Evolutionary conservation across 2,888 invertebrate species (phyloP).

Genomic region (Hydriomena furcata): DNA sequence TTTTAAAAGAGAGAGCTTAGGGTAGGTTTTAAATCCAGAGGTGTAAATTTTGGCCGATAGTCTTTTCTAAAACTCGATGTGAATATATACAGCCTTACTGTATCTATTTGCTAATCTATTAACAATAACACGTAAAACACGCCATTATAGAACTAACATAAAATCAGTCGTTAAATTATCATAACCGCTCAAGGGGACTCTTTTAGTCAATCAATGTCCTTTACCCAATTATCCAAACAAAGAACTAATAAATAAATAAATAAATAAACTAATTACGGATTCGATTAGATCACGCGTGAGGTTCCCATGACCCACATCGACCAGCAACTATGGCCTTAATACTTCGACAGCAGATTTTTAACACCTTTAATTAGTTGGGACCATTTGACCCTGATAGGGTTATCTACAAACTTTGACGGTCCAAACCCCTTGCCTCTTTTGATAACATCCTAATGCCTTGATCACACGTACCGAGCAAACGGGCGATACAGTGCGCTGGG

Average conservation of each 20-base stretch:
- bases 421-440: too few relatives aligned
- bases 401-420: too few relatives aligned
- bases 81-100: too few relatives aligned
- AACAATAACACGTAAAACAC: too few relatives aligned
- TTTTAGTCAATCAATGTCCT: conserved; percentile 59
- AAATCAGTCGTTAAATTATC: conserved; percentile 10
- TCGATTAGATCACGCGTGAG: conserved; percentile 57
- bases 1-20: too few relatives aligned
- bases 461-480: too few relatives aligned
- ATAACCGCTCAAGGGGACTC: conserved; percentile 41
- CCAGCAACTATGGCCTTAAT: conserved; percentile 52
- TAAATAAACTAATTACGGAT: conserved; percentile 52
- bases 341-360: conserved; percentile 42
- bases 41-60: too few relatives aligned
- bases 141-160: conserved; percentile 37
- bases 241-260: conserved; percentile 43
- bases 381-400: neutral
- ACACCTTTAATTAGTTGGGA: conserved; percentile 11
- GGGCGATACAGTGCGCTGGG: too few relatives aligned
- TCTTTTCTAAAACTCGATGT: too few relatives aligned
- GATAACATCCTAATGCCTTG: too few relatives aligned
- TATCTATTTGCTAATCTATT: too few relatives aligned
- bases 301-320: conserved; percentile 69
- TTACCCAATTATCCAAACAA: conserved; percentile 52
- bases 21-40: too few relatives aligned